A percentile compares a stretch with the other conserved stretches of the same genome.
phyloP scores from a whole-genome alignment of 2,888 invertebrate species.

The Oxycera nigricornis region DNA sequence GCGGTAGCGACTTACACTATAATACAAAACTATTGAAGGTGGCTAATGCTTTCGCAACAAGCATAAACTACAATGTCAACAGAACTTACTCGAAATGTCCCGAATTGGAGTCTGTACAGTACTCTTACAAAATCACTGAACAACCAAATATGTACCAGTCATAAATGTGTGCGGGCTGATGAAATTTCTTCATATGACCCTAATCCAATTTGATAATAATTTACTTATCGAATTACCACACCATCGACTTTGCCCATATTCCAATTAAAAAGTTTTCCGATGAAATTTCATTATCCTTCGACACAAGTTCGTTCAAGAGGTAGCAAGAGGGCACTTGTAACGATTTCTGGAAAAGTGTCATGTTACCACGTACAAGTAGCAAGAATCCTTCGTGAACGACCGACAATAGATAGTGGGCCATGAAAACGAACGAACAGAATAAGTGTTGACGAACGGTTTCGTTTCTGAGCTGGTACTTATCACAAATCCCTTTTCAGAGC shows the following conservation, averaged over 20 bases:
- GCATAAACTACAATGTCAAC: too few species aligned
- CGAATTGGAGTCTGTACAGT: too few species aligned
- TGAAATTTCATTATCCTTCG: conserved; percentile 43
- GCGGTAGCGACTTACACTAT: too few species aligned
- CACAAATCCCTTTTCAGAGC: too few species aligned
- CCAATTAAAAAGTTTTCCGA: conserved; percentile 50
- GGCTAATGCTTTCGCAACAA: too few species aligned
- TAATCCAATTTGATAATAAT: conserved; percentile 21
- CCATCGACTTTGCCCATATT: conserved; percentile 42
- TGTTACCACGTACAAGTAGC: not conserved
- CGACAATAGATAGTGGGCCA: not conserved
- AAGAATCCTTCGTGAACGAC: not conserved
- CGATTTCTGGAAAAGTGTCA: not conserved
- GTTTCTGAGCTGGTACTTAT: not conserved
- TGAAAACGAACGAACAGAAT: not conserved
- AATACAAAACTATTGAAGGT: too few species aligned
- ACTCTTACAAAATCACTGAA: too few species aligned
- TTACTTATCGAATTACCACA: conserved; percentile 31
- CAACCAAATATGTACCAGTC: too few species aligned
- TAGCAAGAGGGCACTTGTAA: not conserved
- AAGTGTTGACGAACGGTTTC: not conserved
- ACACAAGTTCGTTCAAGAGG: not conserved
- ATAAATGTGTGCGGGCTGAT: too few species aligned
- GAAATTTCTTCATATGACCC: not conserved
- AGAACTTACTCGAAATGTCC: too few species aligned